Percentiles rank a stretch among this genome's conserved stretches.
Evolutionary conservation across 2,113 vertebrate genomes (phyloP).

Genomic region (Cyanistes caeruleus): DNA sequence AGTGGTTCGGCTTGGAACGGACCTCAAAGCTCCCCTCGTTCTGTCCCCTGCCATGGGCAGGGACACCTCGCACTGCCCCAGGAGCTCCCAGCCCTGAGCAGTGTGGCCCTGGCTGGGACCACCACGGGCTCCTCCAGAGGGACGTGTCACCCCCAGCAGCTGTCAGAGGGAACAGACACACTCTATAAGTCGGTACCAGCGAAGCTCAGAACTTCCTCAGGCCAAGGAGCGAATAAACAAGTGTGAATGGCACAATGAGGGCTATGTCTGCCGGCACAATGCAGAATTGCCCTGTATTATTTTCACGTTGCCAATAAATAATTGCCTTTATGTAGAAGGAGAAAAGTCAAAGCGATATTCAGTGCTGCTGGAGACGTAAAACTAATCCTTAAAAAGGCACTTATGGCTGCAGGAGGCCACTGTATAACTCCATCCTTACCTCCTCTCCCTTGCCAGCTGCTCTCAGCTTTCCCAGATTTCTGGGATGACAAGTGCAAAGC

Average conservation of each 20-base stretch:
- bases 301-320: constrained; percentile 43
- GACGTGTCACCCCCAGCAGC: not conserved
- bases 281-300: constrained; percentile 57
- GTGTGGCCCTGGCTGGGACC: not conserved
- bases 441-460: not conserved
- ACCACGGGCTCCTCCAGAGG: rapidly evolving
- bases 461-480: not conserved
- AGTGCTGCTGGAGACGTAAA: constrained; percentile 41
- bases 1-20: not conserved
- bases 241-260: constrained; percentile 70
- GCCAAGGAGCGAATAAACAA: constrained; percentile 73
- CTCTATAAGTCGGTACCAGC: constrained; percentile 17
- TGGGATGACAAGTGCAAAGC: not conserved
- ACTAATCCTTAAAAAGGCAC: not conserved
- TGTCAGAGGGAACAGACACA: not conserved
- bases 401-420: not conserved
- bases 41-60: rapidly evolving
- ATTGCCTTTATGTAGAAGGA: constrained; percentile 57
- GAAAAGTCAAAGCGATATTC: constrained; percentile 34
- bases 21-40: not conserved
- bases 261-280: constrained; percentile 73
- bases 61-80: rapidly evolving
- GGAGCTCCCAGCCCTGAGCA: not conserved
- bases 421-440: not conserved
- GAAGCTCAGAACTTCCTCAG: constrained; percentile 7